Percentiles rank a stretch among this genome's conserved stretches.
These are phyloP conservation scores for Limosa lapponica DNA, from an alignment of 2,797 vertebrate species.

Conservation along the genomic window DNA sequence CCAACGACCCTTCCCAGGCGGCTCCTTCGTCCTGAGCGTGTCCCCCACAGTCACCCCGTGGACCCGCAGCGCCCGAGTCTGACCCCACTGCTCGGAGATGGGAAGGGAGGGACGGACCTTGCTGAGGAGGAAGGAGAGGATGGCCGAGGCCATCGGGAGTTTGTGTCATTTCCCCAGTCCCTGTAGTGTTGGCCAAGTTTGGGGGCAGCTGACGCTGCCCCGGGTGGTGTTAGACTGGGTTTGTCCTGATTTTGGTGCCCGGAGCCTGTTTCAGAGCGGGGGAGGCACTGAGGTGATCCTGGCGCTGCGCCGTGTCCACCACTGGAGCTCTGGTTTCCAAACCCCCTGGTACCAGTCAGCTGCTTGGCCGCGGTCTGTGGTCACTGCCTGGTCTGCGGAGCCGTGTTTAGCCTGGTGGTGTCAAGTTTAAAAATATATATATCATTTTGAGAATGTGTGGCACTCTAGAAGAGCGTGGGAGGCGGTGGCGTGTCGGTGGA, in stretches of 20 bases:
- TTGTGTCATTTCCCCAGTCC: neutral
- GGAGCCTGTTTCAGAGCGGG: neutral
- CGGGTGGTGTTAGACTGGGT: neutral
- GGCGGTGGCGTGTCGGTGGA: fast-evolving
- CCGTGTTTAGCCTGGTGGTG: neutral
- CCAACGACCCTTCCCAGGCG: neutral
- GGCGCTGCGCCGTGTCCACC: fast-evolving
- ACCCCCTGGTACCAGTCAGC: fast-evolving
- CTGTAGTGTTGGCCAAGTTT: neutral
- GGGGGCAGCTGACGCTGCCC: neutral
- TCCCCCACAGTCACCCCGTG: neutral
- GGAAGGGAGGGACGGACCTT: neutral
- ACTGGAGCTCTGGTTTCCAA: neutral
- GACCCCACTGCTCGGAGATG: fast-evolving
- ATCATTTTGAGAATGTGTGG: fast-evolving
- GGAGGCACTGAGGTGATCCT: fast-evolving
- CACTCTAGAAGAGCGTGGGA: fast-evolving
- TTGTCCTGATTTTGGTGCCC: neutral
- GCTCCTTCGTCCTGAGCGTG: neutral
- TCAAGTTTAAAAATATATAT: neutral
- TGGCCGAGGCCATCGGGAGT: neutral
- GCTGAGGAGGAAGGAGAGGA: neutral
- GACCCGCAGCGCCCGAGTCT: neutral
- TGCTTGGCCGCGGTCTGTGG: fast-evolving
- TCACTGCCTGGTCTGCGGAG: neutral